Percentiles rank a stretch among this genome's conserved stretches.
phyloP scores from a whole-genome alignment of 2,113 vertebrate genomes.

The Austrofundulus limnaeus region DNA sequence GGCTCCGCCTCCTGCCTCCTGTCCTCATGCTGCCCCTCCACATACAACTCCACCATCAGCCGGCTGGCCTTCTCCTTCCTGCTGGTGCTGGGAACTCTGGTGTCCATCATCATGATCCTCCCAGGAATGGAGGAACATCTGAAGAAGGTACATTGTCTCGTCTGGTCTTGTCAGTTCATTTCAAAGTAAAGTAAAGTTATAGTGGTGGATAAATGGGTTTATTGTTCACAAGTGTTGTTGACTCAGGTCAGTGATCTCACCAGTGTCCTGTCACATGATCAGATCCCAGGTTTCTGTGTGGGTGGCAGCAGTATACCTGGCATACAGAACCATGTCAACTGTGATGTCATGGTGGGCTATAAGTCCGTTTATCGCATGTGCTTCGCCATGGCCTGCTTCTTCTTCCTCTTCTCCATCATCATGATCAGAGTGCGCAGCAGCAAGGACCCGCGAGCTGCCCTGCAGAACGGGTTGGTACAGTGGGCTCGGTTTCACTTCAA shows the following conservation, averaged over 20 bases:
- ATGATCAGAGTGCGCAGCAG: slow-evolving; percentile 90
- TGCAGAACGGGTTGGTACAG: slow-evolving; percentile 86
- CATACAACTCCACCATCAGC: slow-evolving; percentile 87
- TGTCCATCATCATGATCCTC: slow-evolving; percentile 90
- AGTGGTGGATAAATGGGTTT: no score
- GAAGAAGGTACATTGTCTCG: slow-evolving; percentile 80
- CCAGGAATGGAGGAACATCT: slow-evolving; percentile 88
- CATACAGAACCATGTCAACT: slow-evolving; percentile 76
- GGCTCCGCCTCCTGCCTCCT: slow-evolving; percentile 90
- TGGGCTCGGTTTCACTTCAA: no score
- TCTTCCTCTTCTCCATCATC: slow-evolving; percentile 84
- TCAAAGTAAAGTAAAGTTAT: not conserved
- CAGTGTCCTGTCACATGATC: slow-evolving; percentile 6
- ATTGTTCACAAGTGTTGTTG: not conserved
- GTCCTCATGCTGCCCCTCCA: slow-evolving; percentile 88
- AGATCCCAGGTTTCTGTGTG: slow-evolving; percentile 86
- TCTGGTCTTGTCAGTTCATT: not conserved
- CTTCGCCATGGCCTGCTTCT: slow-evolving; percentile 88
- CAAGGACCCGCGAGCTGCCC: slow-evolving; percentile 83
- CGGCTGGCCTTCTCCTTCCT: slow-evolving; percentile 89
- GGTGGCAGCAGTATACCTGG: slow-evolving; percentile 36
- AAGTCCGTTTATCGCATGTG: slow-evolving; percentile 93
- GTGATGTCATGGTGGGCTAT: slow-evolving; percentile 86
- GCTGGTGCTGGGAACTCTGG: slow-evolving; percentile 87
- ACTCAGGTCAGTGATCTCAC: not conserved